phyloP scores from a whole-genome alignment of 2,113 vertebrate species.

The Leiothrix lutea region DNA sequence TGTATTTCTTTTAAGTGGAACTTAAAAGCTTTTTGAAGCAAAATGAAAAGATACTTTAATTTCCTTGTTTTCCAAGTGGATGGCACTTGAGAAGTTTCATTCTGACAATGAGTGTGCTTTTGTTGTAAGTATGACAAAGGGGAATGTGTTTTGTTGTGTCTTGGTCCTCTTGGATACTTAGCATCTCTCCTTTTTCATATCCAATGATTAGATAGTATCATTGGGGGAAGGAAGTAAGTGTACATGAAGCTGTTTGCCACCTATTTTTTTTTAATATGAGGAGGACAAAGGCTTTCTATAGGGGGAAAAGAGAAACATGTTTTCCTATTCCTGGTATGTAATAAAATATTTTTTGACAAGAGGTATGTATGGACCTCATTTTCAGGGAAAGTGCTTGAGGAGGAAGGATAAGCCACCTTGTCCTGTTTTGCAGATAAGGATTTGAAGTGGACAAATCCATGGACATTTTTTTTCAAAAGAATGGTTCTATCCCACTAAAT shows the following conservation, averaged over 20 bases:
- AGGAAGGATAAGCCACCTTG: not conserved
- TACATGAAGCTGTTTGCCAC: not conserved
- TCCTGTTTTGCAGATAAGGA: not conserved
- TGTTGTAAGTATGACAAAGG: not conserved
- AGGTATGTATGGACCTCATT: not conserved
- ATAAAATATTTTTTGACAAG: not conserved
- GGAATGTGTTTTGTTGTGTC: not conserved
- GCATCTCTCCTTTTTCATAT: not conserved
- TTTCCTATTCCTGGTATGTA: not conserved
- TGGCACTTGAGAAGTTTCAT: not conserved
- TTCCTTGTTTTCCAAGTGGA: not conserved
- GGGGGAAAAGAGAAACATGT: not conserved
- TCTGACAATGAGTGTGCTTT: not conserved
- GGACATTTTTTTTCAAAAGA: not conserved
- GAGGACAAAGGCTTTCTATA: not conserved
- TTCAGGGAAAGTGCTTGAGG: not conserved
- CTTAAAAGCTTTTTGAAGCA: conserved; percentile 7
- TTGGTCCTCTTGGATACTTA: not conserved
- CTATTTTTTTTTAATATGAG: not conserved
- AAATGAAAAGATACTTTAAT: not conserved
- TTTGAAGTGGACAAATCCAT: not conserved
- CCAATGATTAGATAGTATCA: not conserved
- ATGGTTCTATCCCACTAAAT: not conserved
- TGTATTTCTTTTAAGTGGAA: conserved; percentile 21
- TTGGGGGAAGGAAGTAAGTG: not conserved